Conservation (phyloP, 2,888 invertebrate genomes). For the Ornithoptera priamus region DNA sequence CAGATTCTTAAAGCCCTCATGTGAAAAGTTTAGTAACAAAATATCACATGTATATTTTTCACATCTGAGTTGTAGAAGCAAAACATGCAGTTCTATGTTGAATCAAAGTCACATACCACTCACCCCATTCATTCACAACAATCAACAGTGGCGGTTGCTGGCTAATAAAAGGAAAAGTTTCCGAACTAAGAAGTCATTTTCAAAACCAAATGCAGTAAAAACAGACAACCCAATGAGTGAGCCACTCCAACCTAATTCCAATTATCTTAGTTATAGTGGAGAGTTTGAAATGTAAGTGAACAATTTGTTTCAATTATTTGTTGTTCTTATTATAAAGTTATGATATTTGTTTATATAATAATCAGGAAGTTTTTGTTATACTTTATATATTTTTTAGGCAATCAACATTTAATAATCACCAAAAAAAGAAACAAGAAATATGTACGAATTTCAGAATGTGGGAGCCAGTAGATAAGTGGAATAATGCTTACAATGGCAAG, state of each 20-base stretch:
- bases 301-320: not conserved
- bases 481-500: conserved; percentile 43
- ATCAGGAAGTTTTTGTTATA: not conserved
- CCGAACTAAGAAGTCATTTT: conserved; percentile 46
- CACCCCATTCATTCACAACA: conserved; percentile 39
- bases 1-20: conserved; percentile 66
- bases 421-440: conserved; percentile 34
- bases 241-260: conserved; percentile 48
- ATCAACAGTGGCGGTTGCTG: conserved; percentile 44
- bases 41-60: conserved; percentile 51
- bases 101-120: conserved; percentile 34
- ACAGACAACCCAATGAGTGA: conserved; percentile 60
- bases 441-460: conserved; percentile 58
- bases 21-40: conserved; percentile 50
- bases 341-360: too few relatives aligned
- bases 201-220: conserved; percentile 46
- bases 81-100: conserved; percentile 49
- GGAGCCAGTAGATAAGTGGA: conserved; percentile 50
- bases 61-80: conserved; percentile 51
- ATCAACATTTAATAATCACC: conserved; percentile 32
- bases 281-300: conserved; percentile 60
- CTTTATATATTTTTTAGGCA: conserved; percentile 37
- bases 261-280: conserved; percentile 58
- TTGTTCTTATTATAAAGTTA: not conserved
- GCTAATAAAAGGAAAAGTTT: conserved; percentile 48